Percentiles rank a stretch among this genome's conserved stretches.
Evolutionary conservation across 2,888 invertebrate species (phyloP).

Genomic region (Ferdinandea cuprea): DNA sequence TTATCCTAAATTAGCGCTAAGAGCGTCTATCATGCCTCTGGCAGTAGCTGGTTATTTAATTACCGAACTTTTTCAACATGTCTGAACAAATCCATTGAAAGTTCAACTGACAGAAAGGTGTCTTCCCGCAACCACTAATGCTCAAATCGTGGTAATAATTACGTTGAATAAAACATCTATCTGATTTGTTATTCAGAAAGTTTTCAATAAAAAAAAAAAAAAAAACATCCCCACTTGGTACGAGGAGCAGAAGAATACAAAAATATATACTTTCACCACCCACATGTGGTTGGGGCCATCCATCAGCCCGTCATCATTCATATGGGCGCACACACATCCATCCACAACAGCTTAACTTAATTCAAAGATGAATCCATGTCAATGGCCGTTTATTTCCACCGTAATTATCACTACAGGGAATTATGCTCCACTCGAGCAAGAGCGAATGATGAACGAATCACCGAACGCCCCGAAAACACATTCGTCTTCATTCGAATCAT

Average conservation of each 20-base stretch:
- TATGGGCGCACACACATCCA: slow-evolving; percentile 33
- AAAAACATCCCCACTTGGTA: background rate
- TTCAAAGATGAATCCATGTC: slow-evolving; percentile 69
- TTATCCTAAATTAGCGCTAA: no score
- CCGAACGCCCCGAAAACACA: slow-evolving; percentile 48
- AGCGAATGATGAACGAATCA: slow-evolving; percentile 14
- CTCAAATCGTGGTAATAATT: slow-evolving; percentile 61
- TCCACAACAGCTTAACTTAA: slow-evolving; percentile 38
- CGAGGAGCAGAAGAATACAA: slow-evolving; percentile 1
- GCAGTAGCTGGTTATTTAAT: no score
- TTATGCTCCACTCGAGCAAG: slow-evolving; percentile 16
- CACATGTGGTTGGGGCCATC: slow-evolving; percentile 60
- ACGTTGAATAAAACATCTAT: slow-evolving; percentile 50
- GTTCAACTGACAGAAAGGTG: slow-evolving; percentile 18
- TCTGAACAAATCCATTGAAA: background rate
- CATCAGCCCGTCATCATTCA: slow-evolving; percentile 63
- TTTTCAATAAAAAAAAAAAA: slow-evolving; percentile 1
- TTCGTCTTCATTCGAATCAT: slow-evolving; percentile 27
- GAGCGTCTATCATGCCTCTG: no score
- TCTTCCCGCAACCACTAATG: slow-evolving; percentile 41
- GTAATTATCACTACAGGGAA: slow-evolving; percentile 64
- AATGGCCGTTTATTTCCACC: slow-evolving; percentile 70
- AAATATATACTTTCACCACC: slow-evolving; percentile 66
- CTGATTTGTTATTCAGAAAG: slow-evolving; percentile 42
- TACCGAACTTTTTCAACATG: no score